Percentiles rank a stretch among this genome's conserved stretches.
Evolutionary conservation across 2,888 invertebrate species (phyloP).

Genomic region (Erebia epiphron): DNA sequence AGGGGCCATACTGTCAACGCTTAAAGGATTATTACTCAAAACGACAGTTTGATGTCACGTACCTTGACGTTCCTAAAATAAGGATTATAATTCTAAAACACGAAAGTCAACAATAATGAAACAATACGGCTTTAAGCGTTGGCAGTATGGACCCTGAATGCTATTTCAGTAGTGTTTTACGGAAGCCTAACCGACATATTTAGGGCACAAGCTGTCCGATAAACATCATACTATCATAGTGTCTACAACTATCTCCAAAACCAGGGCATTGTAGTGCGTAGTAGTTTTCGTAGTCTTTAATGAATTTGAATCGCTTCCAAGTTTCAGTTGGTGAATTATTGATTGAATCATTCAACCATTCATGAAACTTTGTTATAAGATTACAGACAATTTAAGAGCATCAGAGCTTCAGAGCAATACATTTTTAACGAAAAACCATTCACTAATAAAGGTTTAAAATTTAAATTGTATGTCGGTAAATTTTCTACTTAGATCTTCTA

Average conservation of each 20-base stretch:
- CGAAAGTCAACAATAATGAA: no score
- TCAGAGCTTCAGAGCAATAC: not conserved
- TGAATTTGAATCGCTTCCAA: constrained; percentile 2
- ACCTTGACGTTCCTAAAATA: no score
- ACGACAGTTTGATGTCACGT: no score
- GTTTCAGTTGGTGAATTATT: not conserved
- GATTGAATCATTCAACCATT: not conserved
- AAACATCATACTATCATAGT: not conserved
- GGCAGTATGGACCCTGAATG: no score
- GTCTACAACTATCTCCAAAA: not conserved
- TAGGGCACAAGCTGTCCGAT: constrained; percentile 4
- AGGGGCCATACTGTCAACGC: no score
- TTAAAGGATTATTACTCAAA: no score
- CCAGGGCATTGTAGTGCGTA: constrained; percentile 3
- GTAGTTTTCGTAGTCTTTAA: not conserved
- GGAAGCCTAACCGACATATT: constrained; percentile 26
- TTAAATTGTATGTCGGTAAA: no score
- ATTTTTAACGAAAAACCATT: not conserved
- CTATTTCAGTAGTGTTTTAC: not conserved
- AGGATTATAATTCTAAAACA: no score
- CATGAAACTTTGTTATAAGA: not conserved
- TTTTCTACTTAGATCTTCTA: no score
- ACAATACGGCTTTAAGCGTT: no score
- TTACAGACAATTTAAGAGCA: not conserved
- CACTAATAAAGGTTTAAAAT: no score